phyloP scores from a whole-genome alignment of 2,797 vertebrate species.

The Liparis tanakae region DNA sequence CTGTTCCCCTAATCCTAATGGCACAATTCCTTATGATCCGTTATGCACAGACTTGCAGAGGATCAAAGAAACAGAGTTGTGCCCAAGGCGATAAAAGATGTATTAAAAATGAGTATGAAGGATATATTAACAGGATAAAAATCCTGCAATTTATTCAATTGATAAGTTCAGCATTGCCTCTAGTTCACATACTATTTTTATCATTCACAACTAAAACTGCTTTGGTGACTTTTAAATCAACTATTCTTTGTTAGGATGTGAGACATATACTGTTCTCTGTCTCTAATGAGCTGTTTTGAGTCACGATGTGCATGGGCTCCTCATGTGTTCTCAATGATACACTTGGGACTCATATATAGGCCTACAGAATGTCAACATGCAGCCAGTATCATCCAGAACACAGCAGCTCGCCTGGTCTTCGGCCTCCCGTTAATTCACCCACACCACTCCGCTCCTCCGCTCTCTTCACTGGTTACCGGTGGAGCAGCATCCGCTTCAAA shows the following conservation, averaged over 20 bases:
- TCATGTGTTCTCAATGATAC: conserved; percentile 50
- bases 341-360: conserved; percentile 23
- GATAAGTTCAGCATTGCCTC: conserved; percentile 73
- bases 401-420: no score
- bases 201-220: conserved; percentile 65
- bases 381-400: no score
- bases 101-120: conserved; percentile 84
- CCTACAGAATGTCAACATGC: conserved; percentile 29
- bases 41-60: conserved; percentile 83
- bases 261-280: conserved; percentile 53
- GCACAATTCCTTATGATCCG: conserved; percentile 87
- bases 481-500: no score
- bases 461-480: no score
- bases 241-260: conserved; percentile 42
- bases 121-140: conserved; percentile 82
- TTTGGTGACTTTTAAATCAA: conserved; percentile 61
- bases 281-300: conserved; percentile 75
- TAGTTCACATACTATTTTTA: conserved; percentile 72
- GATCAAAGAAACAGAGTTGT: conserved; percentile 85
- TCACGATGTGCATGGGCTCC: conserved; percentile 42
- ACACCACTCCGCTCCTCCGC: no score
- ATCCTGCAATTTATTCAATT: conserved; percentile 81
- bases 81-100: conserved; percentile 80
- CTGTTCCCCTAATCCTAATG: conserved; percentile 82
- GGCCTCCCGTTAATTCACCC: no score